Evolutionary conservation across 2,888 invertebrate species (phyloP).

Genomic region (Acutogordius australiensis): DNA sequence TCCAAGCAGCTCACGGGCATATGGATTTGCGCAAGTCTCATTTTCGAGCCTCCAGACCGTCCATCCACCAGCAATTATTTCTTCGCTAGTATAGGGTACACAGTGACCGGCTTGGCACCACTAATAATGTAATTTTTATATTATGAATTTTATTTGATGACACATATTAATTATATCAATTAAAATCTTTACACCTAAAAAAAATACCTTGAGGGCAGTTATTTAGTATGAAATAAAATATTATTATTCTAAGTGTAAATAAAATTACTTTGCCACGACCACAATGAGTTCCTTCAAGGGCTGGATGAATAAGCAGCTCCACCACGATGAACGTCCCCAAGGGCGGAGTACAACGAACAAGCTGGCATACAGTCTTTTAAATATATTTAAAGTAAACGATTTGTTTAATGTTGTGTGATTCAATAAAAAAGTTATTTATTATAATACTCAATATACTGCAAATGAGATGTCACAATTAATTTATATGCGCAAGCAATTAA

Average conservation of each 20-base stretch:
- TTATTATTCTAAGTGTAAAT: neutral
- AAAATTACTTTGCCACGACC: neutral
- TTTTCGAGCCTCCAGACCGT: too few relatives aligned
- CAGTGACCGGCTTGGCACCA: neutral
- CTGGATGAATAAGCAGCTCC: constrained; percentile 8
- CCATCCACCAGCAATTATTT: neutral
- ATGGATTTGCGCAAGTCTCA: too few relatives aligned
- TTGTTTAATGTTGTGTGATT: too few relatives aligned
- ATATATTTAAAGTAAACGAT: neutral
- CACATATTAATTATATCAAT: too few relatives aligned
- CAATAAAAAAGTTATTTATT: too few relatives aligned
- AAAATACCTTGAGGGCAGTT: too few relatives aligned
- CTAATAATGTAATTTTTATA: neutral
- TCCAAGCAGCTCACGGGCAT: too few relatives aligned
- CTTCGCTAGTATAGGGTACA: neutral
- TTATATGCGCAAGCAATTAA: too few relatives aligned
- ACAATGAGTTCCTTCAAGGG: constrained; percentile 10
- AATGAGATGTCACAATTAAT: too few relatives aligned
- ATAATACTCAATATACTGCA: too few relatives aligned
- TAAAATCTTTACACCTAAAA: too few relatives aligned
- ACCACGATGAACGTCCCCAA: neutral
- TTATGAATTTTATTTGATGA: neutral
- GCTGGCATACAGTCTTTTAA: neutral
- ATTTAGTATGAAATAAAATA: neutral
- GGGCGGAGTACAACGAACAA: neutral